Evolutionary conservation across 2,797 vertebrate species (phyloP), one percentile per base, ranked within the genome.

Genomic region (Falco concolor): DNA sequence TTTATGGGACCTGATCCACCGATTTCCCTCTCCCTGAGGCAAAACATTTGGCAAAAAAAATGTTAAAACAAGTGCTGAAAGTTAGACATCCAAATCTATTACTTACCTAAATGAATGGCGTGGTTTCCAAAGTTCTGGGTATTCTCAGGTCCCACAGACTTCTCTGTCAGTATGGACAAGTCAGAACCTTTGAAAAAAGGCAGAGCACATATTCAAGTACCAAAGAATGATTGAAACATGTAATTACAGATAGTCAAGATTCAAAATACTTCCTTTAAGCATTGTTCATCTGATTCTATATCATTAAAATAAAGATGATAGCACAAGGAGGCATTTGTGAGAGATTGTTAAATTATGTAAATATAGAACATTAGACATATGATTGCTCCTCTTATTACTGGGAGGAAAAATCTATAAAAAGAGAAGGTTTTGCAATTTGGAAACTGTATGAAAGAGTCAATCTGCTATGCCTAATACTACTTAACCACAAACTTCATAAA

Each of bases 401-500:
- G 23, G 17, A 6, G 2, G 20, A 50, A 50, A n/a, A 23, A 67
- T 34, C 1, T 53, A 73, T 18, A 59, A 63, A 87, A 72, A 90
- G 15, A 87, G 10, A 21, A 2, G 3, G 2, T 7, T 69, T 81
- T 53, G 49, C 52, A 79, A 61, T 87, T 83, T 87, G 44, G 50
- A 91, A 95, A 80, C 40, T 64, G 9, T 76, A 78, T 75, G 36
- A 83, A 87, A 90, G 38, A 93, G 50, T n/a, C 67, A 90, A 21
- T 84, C 72, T 81, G 24, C 25, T 93, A 44, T 79, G 49, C 32
- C 10, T 89, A 96, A 93, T 92, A 72, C 72, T 91, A 70, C 70
- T 93, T 96, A 94, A 84, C 40, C 49, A 56, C 67, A 88, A 89
- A 93, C 30, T 78, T 84, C 47, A 83, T 69, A 74, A 89, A 91